Base-by-base conservation (phyloP, 1,140 invertebrate species). In the Eriosoma lanigerum region DNA sequence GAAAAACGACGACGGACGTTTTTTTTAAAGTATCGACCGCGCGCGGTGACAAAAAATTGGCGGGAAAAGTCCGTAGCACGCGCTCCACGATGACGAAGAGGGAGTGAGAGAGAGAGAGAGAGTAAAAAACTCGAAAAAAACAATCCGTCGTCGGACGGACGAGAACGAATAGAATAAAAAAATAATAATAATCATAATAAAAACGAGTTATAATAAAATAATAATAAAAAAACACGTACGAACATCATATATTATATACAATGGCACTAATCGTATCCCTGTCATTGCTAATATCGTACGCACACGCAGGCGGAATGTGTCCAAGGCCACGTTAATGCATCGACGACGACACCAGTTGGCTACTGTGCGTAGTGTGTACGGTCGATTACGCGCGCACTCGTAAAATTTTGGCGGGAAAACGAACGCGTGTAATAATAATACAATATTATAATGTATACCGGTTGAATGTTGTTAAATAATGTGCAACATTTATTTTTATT, bases 61-160 rank as follows among this genome's bases (percentile, higher is more conserved):
- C 73, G 73, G 73, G 73, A 76, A 76, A 38, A n/a, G 46, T 32
- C n/a, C n/a, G 73, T 32, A 58, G 73, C 73, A 76, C 73, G 73
- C 73, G 73, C 48, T 38, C 1, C 6, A 15, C 72, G 19, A n/a
- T 21, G 66, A n/a, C 38, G 38, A 13, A 0, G n/a, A 26, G 17
- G 17, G 19, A n/a, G n/a, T n/a, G n/a, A n/a, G n/a, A n/a, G n/a
- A 0, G n/a, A 26, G 17, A 32, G 19, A 0, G n/a, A 26, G 17
- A 32, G 19, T 17, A 32, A 29, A 29, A 19, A 62, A n/a, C n/a
- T n/a, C n/a, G n/a, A n/a, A 38, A 32, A 32, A 32, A 62, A 19
- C 19, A 17, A n/a, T n/a, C 29, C 29, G 17, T 3, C 60, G 8
- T 17, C 60, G 17, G 19, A 62, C 60, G 26, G 26, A 32, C 29